Percentiles rank a stretch among this genome's conserved stretches.
phyloP scores from a whole-genome alignment of 2,888 invertebrate genomes.

The Archips crataeganus region DNA sequence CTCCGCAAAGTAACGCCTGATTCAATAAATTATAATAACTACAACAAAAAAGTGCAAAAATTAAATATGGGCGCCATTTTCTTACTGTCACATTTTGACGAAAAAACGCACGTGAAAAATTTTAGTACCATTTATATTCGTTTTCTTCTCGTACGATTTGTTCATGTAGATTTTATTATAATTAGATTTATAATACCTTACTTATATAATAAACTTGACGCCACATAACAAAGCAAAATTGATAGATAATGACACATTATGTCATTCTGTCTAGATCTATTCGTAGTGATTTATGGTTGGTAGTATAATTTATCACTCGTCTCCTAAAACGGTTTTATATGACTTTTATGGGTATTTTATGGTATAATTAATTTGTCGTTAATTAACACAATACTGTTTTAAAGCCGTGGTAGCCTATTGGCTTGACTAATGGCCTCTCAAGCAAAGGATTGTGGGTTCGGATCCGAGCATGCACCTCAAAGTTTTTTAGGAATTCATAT shows the following conservation, averaged over 20 bases:
- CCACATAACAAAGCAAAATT: conserved; percentile 5
- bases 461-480: too few species aligned
- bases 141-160: background rate
- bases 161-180: background rate
- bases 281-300: conserved; percentile 6
- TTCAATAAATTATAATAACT: too few species aligned
- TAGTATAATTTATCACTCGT: background rate
- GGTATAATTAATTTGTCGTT: background rate
- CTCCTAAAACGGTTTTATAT: conserved; percentile 13
- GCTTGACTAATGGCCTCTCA: too few species aligned
- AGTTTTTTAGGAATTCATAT: too few species aligned
- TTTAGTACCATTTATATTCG: too few species aligned
- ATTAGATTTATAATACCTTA: background rate
- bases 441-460: too few species aligned
- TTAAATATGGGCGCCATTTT: too few species aligned
- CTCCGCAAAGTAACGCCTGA: too few species aligned
- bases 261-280: conserved; percentile 10
- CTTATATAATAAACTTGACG: background rate
- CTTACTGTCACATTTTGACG: too few species aligned
- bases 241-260: conserved; percentile 18
- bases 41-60: too few species aligned
- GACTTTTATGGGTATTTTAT: conserved; percentile 5
- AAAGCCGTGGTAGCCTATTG: too few species aligned
- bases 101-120: too few species aligned
- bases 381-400: background rate